These are phyloP conservation scores for Watsonalla cultraria DNA, from an alignment of 2,888 invertebrate genomes.

Conservation along the genomic window DNA sequence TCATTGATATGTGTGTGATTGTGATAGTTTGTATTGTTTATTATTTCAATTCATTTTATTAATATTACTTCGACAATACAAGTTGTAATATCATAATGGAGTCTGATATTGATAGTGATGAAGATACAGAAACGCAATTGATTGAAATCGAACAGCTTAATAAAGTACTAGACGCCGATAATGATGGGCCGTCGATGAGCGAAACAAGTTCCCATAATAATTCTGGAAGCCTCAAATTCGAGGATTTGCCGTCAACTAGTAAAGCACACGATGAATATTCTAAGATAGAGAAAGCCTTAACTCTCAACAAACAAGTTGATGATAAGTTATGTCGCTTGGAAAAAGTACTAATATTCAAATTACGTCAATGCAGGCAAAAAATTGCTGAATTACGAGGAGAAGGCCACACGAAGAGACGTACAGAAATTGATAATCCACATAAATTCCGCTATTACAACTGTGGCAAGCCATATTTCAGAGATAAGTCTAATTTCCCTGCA, in stretches of 20 bases:
- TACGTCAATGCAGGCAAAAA: slow-evolving; percentile 52
- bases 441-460: slow-evolving; percentile 52
- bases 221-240: background rate
- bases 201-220: slow-evolving; percentile 12
- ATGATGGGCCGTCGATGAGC: slow-evolving; percentile 11
- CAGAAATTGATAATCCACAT: slow-evolving; percentile 19
- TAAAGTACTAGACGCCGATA: slow-evolving; percentile 31
- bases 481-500: slow-evolving; percentile 67
- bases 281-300: slow-evolving; percentile 42
- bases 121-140: slow-evolving; percentile 35
- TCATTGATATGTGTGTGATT: too few species aligned
- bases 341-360: slow-evolving; percentile 35
- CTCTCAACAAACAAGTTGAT: slow-evolving; percentile 56
- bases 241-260: too few species aligned
- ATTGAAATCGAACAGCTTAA: slow-evolving; percentile 33
- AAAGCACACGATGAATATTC: slow-evolving; percentile 16
- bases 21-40: too few species aligned
- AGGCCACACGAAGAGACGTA: background rate
- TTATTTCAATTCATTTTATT: too few species aligned
- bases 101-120: slow-evolving; percentile 31
- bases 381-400: slow-evolving; percentile 27
- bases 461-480: slow-evolving; percentile 84
- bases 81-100: slow-evolving; percentile 11
- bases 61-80: background rate
- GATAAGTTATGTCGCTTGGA: slow-evolving; percentile 49